Percentiles rank a stretch among this genome's conserved stretches.
Conservation (phyloP, 2,113 vertebrate species). For the Siniperca chuatsi region DNA sequence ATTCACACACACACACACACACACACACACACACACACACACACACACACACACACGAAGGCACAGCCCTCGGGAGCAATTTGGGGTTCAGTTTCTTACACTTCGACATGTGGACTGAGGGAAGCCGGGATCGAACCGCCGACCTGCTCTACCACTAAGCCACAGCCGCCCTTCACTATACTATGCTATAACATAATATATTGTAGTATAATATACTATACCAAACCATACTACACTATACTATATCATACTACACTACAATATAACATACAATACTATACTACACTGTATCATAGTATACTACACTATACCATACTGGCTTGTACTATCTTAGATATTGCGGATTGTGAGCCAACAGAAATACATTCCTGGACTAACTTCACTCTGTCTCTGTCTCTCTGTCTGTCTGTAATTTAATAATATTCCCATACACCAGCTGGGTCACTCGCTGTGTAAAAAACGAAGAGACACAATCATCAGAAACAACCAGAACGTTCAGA, state of each 20-base stretch:
- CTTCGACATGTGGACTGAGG: too few species aligned
- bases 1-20: too few species aligned
- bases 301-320: neutral
- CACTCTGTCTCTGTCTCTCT: neutral
- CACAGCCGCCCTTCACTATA: too few species aligned
- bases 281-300: neutral
- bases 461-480: constrained; percentile 46
- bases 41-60: too few species aligned
- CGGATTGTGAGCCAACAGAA: neutral
- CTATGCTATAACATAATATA: too few species aligned
- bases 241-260: neutral
- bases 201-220: neutral
- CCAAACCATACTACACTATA: neutral
- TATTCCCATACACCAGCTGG: constrained; percentile 40
- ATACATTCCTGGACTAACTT: constrained; percentile 63
- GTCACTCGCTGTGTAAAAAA: constrained; percentile 19
- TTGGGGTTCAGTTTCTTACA: too few species aligned
- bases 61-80: too few species aligned
- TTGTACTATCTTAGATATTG: neutral
- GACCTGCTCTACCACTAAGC: too few species aligned
- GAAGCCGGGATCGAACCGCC: too few species aligned
- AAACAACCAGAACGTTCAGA: constrained; percentile 43
- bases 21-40: too few species aligned
- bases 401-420: constrained; percentile 50
- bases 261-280: neutral